Conservation (phyloP, 2,113 vertebrate genomes). For the sheep (Ovis aries) region ARS-UI_Ramb_v3.0 NC_056056.1:33344501-33345000, state of each 20-base stretch:
- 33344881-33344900: background rate
- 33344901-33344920: background rate
- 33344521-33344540: background rate
- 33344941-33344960: background rate
- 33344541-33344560: background rate
- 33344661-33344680: background rate
- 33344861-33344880: background rate
- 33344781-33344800: too few species aligned
- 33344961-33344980: background rate
- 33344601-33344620: slow-evolving; percentile 3
- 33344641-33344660: background rate
- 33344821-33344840: background rate
- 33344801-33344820: background rate
- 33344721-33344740: background rate
- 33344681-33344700: background rate
- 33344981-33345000: background rate
- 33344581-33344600: background rate
- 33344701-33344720: background rate
- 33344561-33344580: slow-evolving; percentile 7
- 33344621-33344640: slow-evolving; percentile 1
- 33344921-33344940: background rate
- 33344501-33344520: background rate
- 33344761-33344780: background rate
- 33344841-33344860: background rate
- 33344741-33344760: background rate